Percentiles rank a stretch among this genome's conserved stretches.
These are phyloP conservation scores for Sphaerodactylus townsendi DNA, from an alignment of 2,113 vertebrate genomes.

Conservation along the genomic window DNA sequence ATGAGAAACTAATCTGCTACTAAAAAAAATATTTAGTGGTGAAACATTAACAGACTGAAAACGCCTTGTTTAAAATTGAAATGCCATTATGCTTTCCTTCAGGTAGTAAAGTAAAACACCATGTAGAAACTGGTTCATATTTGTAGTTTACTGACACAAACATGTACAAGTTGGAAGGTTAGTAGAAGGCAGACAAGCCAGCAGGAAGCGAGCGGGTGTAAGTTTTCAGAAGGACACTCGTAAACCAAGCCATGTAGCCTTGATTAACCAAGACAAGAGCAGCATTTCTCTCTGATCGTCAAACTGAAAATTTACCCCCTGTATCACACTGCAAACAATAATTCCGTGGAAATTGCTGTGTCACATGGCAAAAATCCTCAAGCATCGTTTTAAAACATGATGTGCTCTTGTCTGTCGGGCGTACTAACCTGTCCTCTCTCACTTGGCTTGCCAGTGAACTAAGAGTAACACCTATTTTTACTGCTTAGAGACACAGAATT, in stretches of 20 bases:
- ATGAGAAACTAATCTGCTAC: constrained; percentile 69
- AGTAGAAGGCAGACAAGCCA: constrained; percentile 36
- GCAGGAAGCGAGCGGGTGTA: not conserved
- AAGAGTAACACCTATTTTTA: constrained; percentile 40
- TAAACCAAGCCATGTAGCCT: constrained; percentile 1
- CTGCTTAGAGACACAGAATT: constrained; percentile 20
- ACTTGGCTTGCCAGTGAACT: constrained; percentile 50
- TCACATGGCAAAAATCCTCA: constrained; percentile 36
- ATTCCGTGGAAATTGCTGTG: not conserved
- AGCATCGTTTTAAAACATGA: constrained; percentile 41
- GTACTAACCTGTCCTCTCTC: constrained; percentile 40
- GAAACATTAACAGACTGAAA: constrained; percentile 63
- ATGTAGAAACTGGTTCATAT: constrained; percentile 49
- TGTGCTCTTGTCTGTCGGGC: constrained; percentile 46
- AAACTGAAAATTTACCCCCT: constrained; percentile 11
- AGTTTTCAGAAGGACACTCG: constrained; percentile 14
- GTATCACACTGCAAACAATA: not conserved
- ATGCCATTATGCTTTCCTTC: constrained; percentile 55
- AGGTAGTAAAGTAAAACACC: constrained; percentile 42
- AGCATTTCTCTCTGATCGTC: constrained; percentile 1
- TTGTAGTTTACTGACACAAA: constrained; percentile 55
- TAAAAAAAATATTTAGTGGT: constrained; percentile 60
- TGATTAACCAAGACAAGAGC: constrained; percentile 16
- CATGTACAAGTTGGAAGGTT: constrained; percentile 42
- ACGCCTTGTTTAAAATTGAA: constrained; percentile 26